Conservation (phyloP, 2,888 invertebrate genomes). For the Lordiphosa fenestrarum region DNA sequence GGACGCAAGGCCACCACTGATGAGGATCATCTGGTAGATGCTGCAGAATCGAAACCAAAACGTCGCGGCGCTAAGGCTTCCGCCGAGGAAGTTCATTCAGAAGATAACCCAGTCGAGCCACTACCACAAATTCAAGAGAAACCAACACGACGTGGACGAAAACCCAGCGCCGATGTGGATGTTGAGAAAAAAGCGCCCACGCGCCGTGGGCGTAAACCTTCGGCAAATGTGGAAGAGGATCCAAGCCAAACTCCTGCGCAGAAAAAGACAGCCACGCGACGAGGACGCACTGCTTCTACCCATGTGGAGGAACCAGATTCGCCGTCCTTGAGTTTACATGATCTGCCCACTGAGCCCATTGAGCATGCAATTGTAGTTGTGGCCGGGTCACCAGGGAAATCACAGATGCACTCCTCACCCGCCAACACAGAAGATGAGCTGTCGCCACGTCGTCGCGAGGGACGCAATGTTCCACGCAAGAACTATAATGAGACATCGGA, state of each 20-base stretch:
- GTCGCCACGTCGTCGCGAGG: conserved; percentile 57
- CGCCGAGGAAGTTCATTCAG: conserved; percentile 9
- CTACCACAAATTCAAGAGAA: conserved; percentile 9
- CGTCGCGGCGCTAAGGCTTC: conserved; percentile 29
- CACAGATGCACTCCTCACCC: conserved; percentile 12
- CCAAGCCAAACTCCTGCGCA: conserved; percentile 1
- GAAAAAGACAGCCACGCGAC: conserved; percentile 29
- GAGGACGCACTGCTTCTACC: conserved; percentile 18
- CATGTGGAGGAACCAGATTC: conserved; percentile 1
- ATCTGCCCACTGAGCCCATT: conserved; percentile 7
- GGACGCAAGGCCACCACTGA: conserved; percentile 30
- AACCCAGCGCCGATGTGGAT: conserved; percentile 24
- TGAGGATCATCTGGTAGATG: not conserved
- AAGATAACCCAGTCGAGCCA: conserved; percentile 1
- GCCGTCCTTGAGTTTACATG: conserved; percentile 5
- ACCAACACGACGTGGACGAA: conserved; percentile 17
- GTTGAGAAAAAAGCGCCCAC: conserved; percentile 13
- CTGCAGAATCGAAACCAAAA: not conserved
- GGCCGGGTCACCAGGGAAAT: conserved; percentile 6
- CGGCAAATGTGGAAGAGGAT: conserved; percentile 25
- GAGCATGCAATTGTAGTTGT: conserved; percentile 1
- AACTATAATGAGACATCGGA: conserved; percentile 55
- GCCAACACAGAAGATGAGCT: conserved; percentile 36
- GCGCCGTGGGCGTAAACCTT: conserved; percentile 43
- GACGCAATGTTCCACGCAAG: conserved; percentile 55